A percentile compares a stretch with the other conserved stretches of the same genome.
phyloP scores from a whole-genome alignment of 2,888 invertebrate species.

The Mimumesa dahlbomi region DNA sequence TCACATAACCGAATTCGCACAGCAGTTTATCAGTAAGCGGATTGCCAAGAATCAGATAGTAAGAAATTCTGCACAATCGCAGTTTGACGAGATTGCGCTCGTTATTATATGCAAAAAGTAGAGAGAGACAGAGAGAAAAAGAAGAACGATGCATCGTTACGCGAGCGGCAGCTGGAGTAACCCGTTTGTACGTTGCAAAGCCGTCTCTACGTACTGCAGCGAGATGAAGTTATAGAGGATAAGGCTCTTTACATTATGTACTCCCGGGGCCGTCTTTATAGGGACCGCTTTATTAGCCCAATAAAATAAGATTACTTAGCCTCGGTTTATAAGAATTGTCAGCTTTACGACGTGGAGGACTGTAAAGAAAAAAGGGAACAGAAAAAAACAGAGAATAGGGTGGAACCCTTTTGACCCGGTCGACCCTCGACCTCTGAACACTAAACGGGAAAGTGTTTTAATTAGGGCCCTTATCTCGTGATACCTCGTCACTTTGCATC shows the following conservation, averaged over 20 bases:
- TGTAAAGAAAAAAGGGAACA: conserved; percentile 10
- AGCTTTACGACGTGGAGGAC: conserved; percentile 23
- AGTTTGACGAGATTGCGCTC: conserved; percentile 12
- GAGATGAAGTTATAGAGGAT: conserved; percentile 6
- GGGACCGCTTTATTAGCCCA: conserved; percentile 68
- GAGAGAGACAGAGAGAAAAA: too few species aligned
- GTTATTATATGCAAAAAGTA: conserved; percentile 8
- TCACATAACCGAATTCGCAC: too few species aligned
- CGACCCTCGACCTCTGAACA: conserved; percentile 16
- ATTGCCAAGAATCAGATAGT: not conserved
- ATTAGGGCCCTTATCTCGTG: conserved; percentile 36
- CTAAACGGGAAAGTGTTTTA: conserved; percentile 28
- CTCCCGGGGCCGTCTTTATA: conserved; percentile 60
- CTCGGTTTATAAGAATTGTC: conserved; percentile 65
- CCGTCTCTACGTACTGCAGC: not conserved
- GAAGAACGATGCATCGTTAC: not conserved
- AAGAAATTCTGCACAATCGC: conserved; percentile 12
- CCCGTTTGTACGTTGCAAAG: conserved; percentile 28
- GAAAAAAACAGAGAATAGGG: not conserved
- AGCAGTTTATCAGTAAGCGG: too few species aligned
- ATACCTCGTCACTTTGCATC: conserved; percentile 26
- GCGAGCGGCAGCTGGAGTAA: conserved; percentile 14
- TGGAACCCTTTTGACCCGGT: conserved; percentile 1
- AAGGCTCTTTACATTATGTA: conserved; percentile 63
- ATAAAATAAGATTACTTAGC: conserved; percentile 74